Evolutionary conservation across 2,113 vertebrate species (phyloP).

Genomic region (Panurus biarmicus): DNA sequence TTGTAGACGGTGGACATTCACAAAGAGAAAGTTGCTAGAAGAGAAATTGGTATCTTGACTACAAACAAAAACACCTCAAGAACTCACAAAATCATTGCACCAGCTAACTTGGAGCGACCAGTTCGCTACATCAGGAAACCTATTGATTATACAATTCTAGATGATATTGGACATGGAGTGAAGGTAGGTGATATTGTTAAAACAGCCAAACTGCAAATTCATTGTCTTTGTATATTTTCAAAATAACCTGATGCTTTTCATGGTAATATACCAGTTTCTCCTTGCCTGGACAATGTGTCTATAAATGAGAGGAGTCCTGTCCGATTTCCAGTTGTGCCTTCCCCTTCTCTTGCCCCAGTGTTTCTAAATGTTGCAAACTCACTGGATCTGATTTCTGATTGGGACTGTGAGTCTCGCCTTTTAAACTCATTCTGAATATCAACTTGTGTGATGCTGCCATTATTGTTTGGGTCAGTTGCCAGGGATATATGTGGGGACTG

Average conservation of each 20-base stretch:
- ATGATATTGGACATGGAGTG: conserved; percentile 98
- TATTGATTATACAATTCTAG: conserved; percentile 95
- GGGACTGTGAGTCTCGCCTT: background rate
- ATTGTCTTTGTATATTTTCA: conserved; percentile 55
- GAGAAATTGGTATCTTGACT: conserved; percentile 99
- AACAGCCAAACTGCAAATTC: conserved; percentile 36
- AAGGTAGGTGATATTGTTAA: conserved; percentile 81
- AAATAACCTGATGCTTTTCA: conserved; percentile 7
- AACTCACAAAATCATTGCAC: conserved; percentile 99
- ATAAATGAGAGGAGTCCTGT: background rate
- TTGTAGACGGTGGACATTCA: conserved; percentile 98
- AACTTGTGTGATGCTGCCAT: background rate
- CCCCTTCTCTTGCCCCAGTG: background rate
- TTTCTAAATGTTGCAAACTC: background rate
- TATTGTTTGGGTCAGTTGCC: background rate
- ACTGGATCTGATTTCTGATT: background rate
- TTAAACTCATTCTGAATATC: background rate
- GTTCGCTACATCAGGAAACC: conserved; percentile 99
- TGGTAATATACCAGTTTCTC: conserved; percentile 31
- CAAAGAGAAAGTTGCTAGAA: conserved; percentile 98
- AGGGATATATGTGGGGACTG: background rate
- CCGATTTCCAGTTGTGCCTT: background rate
- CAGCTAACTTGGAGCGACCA: conserved; percentile 95
- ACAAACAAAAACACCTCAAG: conserved; percentile 99
- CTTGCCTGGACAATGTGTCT: background rate